These are phyloP conservation scores for Philonicus albiceps DNA, from an alignment of 2,888 invertebrate species.

Conservation along the genomic window DNA sequence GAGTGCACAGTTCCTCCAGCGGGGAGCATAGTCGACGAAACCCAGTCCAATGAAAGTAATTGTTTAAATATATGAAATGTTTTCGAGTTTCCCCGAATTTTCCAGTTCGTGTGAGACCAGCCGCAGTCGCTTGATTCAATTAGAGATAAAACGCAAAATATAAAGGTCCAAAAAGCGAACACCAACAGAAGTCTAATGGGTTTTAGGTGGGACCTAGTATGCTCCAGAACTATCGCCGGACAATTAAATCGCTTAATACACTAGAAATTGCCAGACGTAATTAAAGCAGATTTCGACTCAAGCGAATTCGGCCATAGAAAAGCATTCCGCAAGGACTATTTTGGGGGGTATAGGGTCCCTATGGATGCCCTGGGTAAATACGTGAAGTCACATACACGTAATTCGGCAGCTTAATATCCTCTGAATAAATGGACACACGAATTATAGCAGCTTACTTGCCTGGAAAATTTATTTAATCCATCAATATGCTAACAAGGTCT, in stretches of 20 bases:
- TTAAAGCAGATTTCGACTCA: neutral
- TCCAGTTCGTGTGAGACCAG: neutral
- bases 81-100: neutral
- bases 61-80: neutral
- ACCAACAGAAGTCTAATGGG: neutral
- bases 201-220: neutral
- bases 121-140: neutral
- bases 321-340: neutral
- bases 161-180: neutral
- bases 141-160: neutral
- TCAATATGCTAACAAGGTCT: slow-evolving; percentile 14
- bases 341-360: neutral
- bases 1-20: neutral
- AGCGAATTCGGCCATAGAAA: neutral
- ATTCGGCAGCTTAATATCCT: neutral
- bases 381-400: neutral
- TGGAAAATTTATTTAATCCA: slow-evolving; percentile 32
- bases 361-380: neutral
- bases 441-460: neutral
- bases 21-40: neutral
- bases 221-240: neutral
- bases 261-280: slow-evolving; percentile 7
- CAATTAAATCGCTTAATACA: slow-evolving; percentile 4
- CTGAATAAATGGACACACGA: neutral
- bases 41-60: neutral